Evolutionary conservation across 92 coral and sea anemone species (phyloP).

Genomic region (Porites lobata): DNA sequence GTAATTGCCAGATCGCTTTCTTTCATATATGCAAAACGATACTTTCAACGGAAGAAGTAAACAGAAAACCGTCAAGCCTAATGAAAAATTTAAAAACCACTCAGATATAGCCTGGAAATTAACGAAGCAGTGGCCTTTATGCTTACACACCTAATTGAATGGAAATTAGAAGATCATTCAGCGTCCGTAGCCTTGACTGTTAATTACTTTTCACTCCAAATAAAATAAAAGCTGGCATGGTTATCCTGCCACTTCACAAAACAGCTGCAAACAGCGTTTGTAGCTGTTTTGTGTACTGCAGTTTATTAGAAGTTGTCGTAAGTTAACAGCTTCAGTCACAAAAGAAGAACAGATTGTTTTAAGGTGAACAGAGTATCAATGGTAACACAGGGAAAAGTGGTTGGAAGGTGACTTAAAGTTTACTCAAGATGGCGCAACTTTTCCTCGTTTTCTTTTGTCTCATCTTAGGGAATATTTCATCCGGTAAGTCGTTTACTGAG

Average conservation of each 20-base stretch:
- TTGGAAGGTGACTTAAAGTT: background rate
- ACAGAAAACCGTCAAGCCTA: background rate
- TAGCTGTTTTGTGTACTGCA: slow-evolving; percentile 26
- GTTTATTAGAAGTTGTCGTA: slow-evolving; percentile 1
- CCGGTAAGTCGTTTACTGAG: background rate
- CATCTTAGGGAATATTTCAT: slow-evolving; percentile 4
- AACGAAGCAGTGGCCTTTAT: slow-evolving; percentile 12
- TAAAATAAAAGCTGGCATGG: background rate
- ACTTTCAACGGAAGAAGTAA: background rate
- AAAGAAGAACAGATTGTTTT: background rate
- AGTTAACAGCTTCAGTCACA: slow-evolving; percentile 8
- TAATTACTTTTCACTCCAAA: slow-evolving; percentile 3
- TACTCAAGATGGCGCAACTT: background rate
- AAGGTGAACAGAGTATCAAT: background rate
- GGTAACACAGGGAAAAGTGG: background rate
- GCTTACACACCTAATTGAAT: slow-evolving; percentile 1
- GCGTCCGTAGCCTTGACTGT: background rate
- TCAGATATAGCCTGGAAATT: slow-evolving; percentile 7
- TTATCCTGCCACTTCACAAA: background rate
- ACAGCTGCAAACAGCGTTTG: background rate
- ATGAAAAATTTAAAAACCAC: slow-evolving; percentile 8
- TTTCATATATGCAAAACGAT: background rate
- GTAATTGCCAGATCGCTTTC: background rate
- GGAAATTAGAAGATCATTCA: slow-evolving; percentile 22
- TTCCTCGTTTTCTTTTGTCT: background rate